phyloP scores from a whole-genome alignment of 2,888 invertebrate genomes.

The Xestia rhomboidea region DNA sequence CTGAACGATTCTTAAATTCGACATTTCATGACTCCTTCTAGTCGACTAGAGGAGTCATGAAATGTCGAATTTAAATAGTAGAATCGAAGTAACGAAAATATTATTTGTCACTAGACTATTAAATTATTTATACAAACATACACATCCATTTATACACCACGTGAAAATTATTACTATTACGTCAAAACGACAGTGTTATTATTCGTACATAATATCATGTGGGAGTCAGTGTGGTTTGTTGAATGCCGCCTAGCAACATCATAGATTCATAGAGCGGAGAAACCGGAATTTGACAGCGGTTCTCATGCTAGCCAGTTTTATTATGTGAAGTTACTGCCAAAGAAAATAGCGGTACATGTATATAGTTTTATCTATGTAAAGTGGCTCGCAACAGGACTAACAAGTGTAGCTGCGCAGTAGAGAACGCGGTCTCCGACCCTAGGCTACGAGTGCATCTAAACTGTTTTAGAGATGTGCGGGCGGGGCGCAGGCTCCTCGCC shows the following conservation, averaged over 20 bases:
- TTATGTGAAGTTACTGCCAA: constrained; percentile 72
- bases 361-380: constrained; percentile 77
- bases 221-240: constrained; percentile 72
- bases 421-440: constrained; percentile 81
- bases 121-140: constrained; percentile 5
- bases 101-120: background rate
- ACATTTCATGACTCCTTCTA: background rate
- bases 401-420: constrained; percentile 71
- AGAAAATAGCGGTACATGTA: constrained; percentile 74
- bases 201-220: constrained; percentile 69
- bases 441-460: constrained; percentile 80
- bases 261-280: constrained; percentile 83
- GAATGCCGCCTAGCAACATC: constrained; percentile 80
- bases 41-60: too few species aligned
- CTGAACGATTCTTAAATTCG: constrained; percentile 20
- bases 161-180: constrained; percentile 72
- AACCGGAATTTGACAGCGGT: constrained; percentile 83
- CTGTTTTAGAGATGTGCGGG: constrained; percentile 80
- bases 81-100: too few species aligned
- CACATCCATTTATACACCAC: constrained; percentile 17
- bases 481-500: constrained; percentile 74
- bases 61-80: too few species aligned
- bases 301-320: constrained; percentile 73
- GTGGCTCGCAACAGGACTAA: constrained; percentile 71
- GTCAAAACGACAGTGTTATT: constrained; percentile 77